These are phyloP conservation scores for Gastrophysa polygoni DNA, from an alignment of 2,888 invertebrate species.

Conservation along the genomic window DNA sequence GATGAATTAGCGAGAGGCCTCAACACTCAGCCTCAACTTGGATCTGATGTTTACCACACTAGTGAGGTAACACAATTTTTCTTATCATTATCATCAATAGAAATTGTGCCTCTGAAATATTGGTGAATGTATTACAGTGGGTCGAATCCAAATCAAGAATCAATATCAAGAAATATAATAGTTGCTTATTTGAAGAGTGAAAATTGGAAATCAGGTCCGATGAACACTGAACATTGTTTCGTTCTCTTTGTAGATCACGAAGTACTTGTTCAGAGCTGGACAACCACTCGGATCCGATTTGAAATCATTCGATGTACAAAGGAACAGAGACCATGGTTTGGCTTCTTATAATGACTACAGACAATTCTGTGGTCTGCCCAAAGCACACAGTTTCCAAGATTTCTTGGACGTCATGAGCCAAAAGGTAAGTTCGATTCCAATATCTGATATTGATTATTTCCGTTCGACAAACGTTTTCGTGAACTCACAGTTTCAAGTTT, in stretches of 20 bases:
- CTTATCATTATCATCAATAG: not conserved
- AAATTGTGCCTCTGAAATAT: too few species aligned
- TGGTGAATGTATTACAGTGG: too few species aligned
- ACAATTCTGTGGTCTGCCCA: slow-evolving; percentile 74
- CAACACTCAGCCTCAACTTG: slow-evolving; percentile 76
- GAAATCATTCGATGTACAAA: slow-evolving; percentile 81
- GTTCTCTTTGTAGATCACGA: slow-evolving; percentile 63
- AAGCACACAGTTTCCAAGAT: slow-evolving; percentile 72
- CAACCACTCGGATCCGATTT: slow-evolving; percentile 80
- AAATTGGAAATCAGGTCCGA: too few species aligned
- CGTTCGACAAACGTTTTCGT: too few species aligned
- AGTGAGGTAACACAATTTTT: slow-evolving; percentile 65
- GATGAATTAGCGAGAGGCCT: slow-evolving; percentile 78
- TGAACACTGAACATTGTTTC: not conserved
- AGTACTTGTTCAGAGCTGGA: slow-evolving; percentile 68
- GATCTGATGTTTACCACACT: slow-evolving; percentile 79
- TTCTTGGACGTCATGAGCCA: slow-evolving; percentile 70
- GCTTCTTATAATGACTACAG: slow-evolving; percentile 80
- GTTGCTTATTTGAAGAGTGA: too few species aligned
- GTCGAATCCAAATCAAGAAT: too few species aligned
- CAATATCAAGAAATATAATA: too few species aligned
- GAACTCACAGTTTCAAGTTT: too few species aligned
- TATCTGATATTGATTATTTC: too few species aligned
- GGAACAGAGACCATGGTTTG: slow-evolving; percentile 86
- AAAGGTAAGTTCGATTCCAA: slow-evolving; percentile 59